phyloP scores from a whole-genome alignment of 2,888 invertebrate genomes.

The Caenorhabditis becei region DNA sequence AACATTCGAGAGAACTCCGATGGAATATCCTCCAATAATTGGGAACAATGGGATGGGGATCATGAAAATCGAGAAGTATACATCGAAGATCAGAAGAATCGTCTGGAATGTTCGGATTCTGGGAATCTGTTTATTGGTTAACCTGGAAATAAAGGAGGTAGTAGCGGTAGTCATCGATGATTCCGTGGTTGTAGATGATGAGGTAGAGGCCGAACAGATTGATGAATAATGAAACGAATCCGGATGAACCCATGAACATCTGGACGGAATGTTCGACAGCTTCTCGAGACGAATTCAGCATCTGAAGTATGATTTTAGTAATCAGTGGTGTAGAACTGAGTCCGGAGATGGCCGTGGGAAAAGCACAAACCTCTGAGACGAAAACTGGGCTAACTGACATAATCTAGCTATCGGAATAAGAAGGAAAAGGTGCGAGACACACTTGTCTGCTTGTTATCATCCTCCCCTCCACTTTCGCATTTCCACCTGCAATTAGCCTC shows the following conservation, averaged over 20 bases:
- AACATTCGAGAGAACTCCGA: slow-evolving; percentile 14
- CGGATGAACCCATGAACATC: slow-evolving; percentile 32
- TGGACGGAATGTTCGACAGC: slow-evolving; percentile 11
- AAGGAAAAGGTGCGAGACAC: not conserved
- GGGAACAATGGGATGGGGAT: slow-evolving; percentile 41
- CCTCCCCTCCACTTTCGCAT: not conserved
- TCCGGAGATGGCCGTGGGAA: no score
- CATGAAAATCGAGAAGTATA: slow-evolving; percentile 34
- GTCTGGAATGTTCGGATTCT: slow-evolving; percentile 4
- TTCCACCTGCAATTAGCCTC: slow-evolving; percentile 13
- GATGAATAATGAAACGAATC: slow-evolving; percentile 23
- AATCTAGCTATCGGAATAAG: not conserved
- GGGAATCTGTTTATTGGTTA: not conserved
- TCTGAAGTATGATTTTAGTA: not conserved
- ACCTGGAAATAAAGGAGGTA: slow-evolving; percentile 44
- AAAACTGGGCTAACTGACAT: not conserved
- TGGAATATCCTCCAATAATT: slow-evolving; percentile 37
- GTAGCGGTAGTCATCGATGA: slow-evolving; percentile 38
- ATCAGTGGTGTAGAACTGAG: not conserved
- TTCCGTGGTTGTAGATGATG: slow-evolving; percentile 28
- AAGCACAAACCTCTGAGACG: not conserved
- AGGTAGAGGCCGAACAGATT: slow-evolving; percentile 41
- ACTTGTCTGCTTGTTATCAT: not conserved
- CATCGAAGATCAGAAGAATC: slow-evolving; percentile 18
- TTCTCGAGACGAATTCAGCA: slow-evolving; percentile 29